A percentile compares a stretch with the other conserved stretches of the same genome.
Evolutionary conservation across 2,888 invertebrate species (phyloP).

Genomic region (Mesorhabditis spiculigera): DNA sequence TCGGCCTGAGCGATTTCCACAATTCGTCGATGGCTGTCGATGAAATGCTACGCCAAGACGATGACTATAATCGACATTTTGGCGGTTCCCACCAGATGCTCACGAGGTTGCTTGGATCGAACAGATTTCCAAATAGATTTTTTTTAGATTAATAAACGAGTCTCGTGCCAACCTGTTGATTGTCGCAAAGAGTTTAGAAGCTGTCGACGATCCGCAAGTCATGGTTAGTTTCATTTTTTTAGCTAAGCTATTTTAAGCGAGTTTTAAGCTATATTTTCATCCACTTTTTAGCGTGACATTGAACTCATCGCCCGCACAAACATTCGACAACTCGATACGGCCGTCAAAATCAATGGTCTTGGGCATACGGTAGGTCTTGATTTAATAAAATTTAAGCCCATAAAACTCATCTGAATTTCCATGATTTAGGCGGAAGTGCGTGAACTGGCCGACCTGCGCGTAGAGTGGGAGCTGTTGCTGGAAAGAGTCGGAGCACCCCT

Average conservation of each 20-base stretch:
- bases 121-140: not conserved
- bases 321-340: conserved; percentile 31
- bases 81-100: conserved; percentile 11
- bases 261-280: not conserved
- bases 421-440: conserved; percentile 7
- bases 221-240: not conserved
- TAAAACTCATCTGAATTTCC: not conserved
- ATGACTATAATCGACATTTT: conserved; percentile 35
- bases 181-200: conserved; percentile 25
- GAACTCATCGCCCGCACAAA: conserved; percentile 31
- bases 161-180: conserved; percentile 26
- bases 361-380: not conserved
- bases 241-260: not conserved
- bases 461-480: conserved; percentile 28
- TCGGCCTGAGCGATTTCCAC: conserved; percentile 15
- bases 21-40: conserved; percentile 15
- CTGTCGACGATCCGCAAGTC: conserved; percentile 11
- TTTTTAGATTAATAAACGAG: conserved; percentile 24
- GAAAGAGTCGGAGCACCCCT: conserved; percentile 29
- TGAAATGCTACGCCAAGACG: conserved; percentile 29
- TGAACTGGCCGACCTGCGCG: conserved; percentile 26
- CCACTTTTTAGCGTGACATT: conserved; percentile 19
- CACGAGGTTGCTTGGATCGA: not conserved
- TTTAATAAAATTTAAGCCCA: not conserved
- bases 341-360: conserved; percentile 16